phyloP scores from a whole-genome alignment of 2,113 vertebrate genomes.

The Epinephelus fuscoguttatus region DNA sequence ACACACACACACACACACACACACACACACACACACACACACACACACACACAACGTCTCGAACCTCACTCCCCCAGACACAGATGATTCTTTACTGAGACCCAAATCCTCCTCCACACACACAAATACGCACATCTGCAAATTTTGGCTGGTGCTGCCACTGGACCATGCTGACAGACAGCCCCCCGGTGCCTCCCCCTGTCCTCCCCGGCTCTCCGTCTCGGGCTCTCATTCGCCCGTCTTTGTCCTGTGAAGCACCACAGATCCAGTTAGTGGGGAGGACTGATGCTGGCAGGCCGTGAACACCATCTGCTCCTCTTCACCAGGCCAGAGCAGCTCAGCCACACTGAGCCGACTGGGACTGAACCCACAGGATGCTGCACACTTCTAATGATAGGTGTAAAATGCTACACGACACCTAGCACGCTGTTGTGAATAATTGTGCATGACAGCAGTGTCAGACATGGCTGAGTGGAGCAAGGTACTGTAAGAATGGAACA shows the following conservation, averaged over 20 bases:
- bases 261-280: constrained; percentile 48
- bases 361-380: neutral
- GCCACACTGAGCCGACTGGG: constrained; percentile 11
- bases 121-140: constrained; percentile 52
- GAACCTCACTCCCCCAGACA: constrained; percentile 18
- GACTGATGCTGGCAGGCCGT: constrained; percentile 62
- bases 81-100: constrained; percentile 1
- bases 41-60: constrained; percentile 39
- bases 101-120: constrained; percentile 44
- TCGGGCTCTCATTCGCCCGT: constrained; percentile 29
- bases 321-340: constrained; percentile 29
- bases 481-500: neutral
- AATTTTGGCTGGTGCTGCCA: constrained; percentile 51
- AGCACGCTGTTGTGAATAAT: neutral
- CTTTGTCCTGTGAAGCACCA: constrained; percentile 63
- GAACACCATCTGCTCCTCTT: constrained; percentile 74
- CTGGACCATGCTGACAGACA: constrained; percentile 34
- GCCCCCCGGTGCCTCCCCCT: constrained; percentile 6
- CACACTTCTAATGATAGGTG: constrained; percentile 15
- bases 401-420: neutral
- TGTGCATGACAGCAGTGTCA: neutral
- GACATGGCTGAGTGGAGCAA: neutral
- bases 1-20: constrained; percentile 33
- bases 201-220: constrained; percentile 23
- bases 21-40: too few relatives aligned